phyloP scores from a whole-genome alignment of 2,888 invertebrate genomes.

The Stictocephala bisonia region DNA sequence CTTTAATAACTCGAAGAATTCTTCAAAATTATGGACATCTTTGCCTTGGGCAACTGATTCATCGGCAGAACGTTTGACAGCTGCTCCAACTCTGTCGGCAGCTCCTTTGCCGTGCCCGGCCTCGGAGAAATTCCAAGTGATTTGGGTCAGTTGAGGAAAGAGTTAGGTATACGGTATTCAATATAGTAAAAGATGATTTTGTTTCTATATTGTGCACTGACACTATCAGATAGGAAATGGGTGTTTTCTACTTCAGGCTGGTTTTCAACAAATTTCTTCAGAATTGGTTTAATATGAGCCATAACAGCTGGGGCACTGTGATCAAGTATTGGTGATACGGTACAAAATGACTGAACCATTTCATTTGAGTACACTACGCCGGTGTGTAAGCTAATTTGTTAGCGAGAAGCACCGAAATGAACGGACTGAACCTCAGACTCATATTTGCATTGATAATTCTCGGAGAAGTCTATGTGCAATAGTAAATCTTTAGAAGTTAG shows the following conservation, averaged over 20 bases:
- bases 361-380: constrained; percentile 2
- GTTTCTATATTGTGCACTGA: constrained; percentile 60
- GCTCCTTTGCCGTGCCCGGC: constrained; percentile 62
- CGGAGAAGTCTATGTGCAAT: constrained; percentile 29
- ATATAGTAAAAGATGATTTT: constrained; percentile 56
- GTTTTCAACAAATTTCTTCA: constrained; percentile 42
- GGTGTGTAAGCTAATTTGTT: constrained; percentile 27
- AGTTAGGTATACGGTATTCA: constrained; percentile 10
- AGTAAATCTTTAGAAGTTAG: too few relatives aligned
- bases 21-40: constrained; percentile 7
- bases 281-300: constrained; percentile 59
- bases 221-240: constrained; percentile 58
- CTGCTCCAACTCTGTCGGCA: constrained; percentile 60
- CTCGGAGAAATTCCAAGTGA: constrained; percentile 61
- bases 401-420: constrained; percentile 12
- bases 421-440: constrained; percentile 14
- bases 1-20: constrained; percentile 10
- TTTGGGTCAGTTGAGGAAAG: constrained; percentile 29
- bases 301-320: constrained; percentile 61
- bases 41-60: constrained; percentile 59
- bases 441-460: constrained; percentile 33
- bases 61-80: constrained; percentile 47
- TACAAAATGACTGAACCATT: constrained; percentile 34
- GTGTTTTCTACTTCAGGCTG: constrained; percentile 40
- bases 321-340: constrained; percentile 56